Evolutionary conservation across 2,797 vertebrate species (phyloP).

Genomic region (Petrocephalus sullivani): DNA sequence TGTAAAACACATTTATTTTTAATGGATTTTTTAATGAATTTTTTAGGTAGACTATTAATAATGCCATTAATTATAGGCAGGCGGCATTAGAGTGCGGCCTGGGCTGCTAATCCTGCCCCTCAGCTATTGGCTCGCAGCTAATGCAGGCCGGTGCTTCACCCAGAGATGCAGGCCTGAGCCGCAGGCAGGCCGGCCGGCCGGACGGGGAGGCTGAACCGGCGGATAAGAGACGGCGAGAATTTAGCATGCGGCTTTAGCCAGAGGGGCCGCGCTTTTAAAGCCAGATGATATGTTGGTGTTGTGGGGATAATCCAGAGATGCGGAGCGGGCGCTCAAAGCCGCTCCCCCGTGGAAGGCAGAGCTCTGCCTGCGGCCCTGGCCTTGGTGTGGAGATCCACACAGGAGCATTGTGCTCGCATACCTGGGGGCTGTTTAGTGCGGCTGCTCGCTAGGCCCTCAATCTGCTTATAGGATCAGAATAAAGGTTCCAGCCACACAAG

Average conservation of each 20-base stretch:
- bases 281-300: slow-evolving; percentile 67
- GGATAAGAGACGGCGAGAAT: slow-evolving; percentile 59
- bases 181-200: slow-evolving; percentile 53
- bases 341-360: slow-evolving; percentile 68
- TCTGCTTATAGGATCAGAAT: slow-evolving; percentile 59
- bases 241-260: slow-evolving; percentile 60
- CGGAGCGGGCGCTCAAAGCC: slow-evolving; percentile 54
- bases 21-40: slow-evolving; percentile 99
- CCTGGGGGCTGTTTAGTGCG: slow-evolving; percentile 70
- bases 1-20: slow-evolving; percentile 99
- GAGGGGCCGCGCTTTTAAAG: slow-evolving; percentile 73
- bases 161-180: slow-evolving; percentile 69
- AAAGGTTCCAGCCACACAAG: slow-evolving; percentile 43
- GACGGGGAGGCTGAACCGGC: slow-evolving; percentile 49
- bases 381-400: slow-evolving; percentile 81
- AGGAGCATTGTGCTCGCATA: slow-evolving; percentile 65
- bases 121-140: slow-evolving; percentile 93
- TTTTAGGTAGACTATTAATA: slow-evolving; percentile 99
- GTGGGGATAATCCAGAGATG: slow-evolving; percentile 69
- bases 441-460: slow-evolving; percentile 52
- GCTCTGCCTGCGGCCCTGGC: slow-evolving; percentile 77
- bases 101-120: slow-evolving; percentile 97
- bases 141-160: slow-evolving; percentile 89
- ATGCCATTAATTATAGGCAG: slow-evolving; percentile 99
- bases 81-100: slow-evolving; percentile 85